Conservation (phyloP, 2,888 invertebrate genomes). For the Drosophila stalkeri region DNA sequence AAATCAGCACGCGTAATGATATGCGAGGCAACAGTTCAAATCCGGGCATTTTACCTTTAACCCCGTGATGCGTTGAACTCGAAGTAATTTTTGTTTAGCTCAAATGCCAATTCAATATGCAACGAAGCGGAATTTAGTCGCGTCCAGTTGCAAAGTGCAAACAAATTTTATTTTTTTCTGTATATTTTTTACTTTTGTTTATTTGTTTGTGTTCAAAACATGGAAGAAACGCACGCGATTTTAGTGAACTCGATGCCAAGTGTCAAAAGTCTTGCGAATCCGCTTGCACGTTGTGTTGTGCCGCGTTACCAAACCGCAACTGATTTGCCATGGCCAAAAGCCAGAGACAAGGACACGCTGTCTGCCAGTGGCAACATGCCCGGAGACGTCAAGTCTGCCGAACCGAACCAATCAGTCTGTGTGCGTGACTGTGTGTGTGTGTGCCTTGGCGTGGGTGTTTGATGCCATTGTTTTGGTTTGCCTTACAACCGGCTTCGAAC, state of each 20-base stretch:
- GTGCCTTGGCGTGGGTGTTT: slow-evolving; percentile 39
- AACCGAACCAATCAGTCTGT: slow-evolving; percentile 33
- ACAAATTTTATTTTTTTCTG: slow-evolving; percentile 22
- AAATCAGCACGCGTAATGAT: slow-evolving; percentile 52
- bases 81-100: slow-evolving; percentile 42
- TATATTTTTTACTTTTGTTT: slow-evolving; percentile 12
- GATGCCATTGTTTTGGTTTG: slow-evolving; percentile 68
- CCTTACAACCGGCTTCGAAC: slow-evolving; percentile 64
- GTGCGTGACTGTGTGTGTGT: slow-evolving; percentile 26
- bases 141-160: slow-evolving; percentile 50
- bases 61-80: slow-evolving; percentile 54
- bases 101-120: slow-evolving; percentile 54
- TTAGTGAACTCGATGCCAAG: slow-evolving; percentile 18
- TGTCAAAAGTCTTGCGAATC: slow-evolving; percentile 17
- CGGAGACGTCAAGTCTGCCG: slow-evolving; percentile 69
- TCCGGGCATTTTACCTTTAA: slow-evolving; percentile 20
- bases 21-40: slow-evolving; percentile 39
- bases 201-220: slow-evolving; percentile 30
- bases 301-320: slow-evolving; percentile 83
- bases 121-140: slow-evolving; percentile 69
- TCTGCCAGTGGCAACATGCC: slow-evolving; percentile 53
- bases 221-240: slow-evolving; percentile 37
- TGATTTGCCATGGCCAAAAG: slow-evolving; percentile 59
- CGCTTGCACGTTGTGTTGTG: slow-evolving; percentile 75
- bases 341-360: slow-evolving; percentile 60